A percentile compares a stretch with the other conserved stretches of the same genome.
Evolutionary conservation across 2,113 vertebrate species (phyloP).

Genomic region (Echinops telfairi): DNA sequence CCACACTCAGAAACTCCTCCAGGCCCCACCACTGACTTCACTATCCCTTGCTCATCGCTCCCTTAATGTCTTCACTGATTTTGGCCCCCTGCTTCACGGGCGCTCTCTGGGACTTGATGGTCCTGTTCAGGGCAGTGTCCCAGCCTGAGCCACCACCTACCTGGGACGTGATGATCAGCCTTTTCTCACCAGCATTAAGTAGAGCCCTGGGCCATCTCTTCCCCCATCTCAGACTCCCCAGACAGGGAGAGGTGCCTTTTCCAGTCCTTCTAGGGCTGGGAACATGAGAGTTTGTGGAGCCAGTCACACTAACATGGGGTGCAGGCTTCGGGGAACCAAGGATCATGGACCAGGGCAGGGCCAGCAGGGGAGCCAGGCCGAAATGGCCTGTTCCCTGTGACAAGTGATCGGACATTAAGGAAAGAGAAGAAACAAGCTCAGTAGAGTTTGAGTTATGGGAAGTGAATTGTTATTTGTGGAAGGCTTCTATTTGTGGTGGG

Average conservation of each 20-base stretch:
- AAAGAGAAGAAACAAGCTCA: neutral
- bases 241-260: neutral
- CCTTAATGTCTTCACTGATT: neutral
- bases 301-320: neutral
- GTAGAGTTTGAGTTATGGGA: constrained; percentile 42
- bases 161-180: neutral
- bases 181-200: neutral
- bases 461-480: constrained; percentile 71
- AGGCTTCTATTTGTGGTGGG: constrained; percentile 75
- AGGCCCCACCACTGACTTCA: neutral
- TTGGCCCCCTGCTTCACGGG: neutral
- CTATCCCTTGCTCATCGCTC: neutral
- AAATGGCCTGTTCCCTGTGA: neutral
- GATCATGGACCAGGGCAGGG: too few species aligned
- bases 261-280: neutral
- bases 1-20: neutral
- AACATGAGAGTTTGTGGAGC: neutral
- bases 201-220: neutral
- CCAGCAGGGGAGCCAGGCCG: neutral
- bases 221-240: neutral
- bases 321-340: neutral
- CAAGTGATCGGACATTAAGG: neutral
- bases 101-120: neutral
- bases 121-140: neutral
- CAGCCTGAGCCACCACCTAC: neutral